These are phyloP conservation scores for Thomomys bottae DNA, from an alignment of 2,113 vertebrate species.

Conservation along the genomic window DNA sequence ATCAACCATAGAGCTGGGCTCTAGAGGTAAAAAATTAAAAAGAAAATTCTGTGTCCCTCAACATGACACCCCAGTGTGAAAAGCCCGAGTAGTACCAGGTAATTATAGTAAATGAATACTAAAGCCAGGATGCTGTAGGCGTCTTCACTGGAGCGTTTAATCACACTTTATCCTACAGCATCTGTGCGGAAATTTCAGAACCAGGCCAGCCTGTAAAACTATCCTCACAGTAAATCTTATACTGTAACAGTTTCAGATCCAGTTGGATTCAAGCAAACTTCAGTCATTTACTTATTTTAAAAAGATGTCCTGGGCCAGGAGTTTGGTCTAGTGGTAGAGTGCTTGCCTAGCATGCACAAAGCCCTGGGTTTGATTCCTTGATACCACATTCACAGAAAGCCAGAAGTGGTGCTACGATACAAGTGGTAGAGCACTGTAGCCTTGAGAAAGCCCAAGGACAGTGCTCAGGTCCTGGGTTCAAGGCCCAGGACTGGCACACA, in stretches of 20 bases:
- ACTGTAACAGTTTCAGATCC: neutral
- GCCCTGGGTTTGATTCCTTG: too few species aligned
- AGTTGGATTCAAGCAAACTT: slow-evolving; percentile 5
- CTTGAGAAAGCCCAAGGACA: too few species aligned
- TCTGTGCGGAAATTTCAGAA: too few species aligned
- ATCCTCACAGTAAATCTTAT: neutral
- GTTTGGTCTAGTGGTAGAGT: too few species aligned
- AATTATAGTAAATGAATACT: neutral
- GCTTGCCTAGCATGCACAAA: too few species aligned
- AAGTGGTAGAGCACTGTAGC: too few species aligned
- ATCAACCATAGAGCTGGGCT: neutral
- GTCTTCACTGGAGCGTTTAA: neutral
- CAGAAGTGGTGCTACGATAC: too few species aligned
- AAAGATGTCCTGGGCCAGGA: too few species aligned
- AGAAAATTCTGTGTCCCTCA: neutral
- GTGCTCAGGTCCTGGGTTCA: too few species aligned
- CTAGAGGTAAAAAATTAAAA: neutral
- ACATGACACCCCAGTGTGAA: neutral
- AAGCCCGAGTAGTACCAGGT: neutral
- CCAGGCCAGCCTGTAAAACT: neutral
- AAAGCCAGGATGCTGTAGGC: neutral
- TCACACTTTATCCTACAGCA: neutral
- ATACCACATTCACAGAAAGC: too few species aligned
- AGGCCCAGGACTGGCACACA: too few species aligned
- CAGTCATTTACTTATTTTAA: neutral